phyloP scores from a whole-genome alignment of 2,888 invertebrate genomes.

The Agapostemon virescens region DNA sequence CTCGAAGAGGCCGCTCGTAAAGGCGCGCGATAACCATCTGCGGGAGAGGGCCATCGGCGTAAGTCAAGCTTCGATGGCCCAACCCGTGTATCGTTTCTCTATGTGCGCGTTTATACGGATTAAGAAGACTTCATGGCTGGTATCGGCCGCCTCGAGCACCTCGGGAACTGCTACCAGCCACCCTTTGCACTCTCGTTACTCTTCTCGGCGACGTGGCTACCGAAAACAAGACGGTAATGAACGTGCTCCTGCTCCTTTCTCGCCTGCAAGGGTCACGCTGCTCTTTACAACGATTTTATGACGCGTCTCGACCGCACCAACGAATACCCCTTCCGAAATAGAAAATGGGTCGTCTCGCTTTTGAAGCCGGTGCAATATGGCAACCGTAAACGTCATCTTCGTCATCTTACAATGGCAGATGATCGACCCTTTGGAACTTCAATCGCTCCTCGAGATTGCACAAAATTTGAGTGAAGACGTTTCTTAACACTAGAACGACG shows the following conservation, averaged over 20 bases:
- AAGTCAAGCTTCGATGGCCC: slow-evolving; percentile 59
- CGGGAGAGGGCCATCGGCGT: slow-evolving; percentile 50
- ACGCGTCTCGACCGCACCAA: neutral
- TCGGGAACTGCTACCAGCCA: neutral
- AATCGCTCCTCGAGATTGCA: too few species aligned
- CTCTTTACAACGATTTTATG: neutral
- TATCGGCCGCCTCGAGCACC: neutral
- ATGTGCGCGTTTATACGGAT: slow-evolving; percentile 54
- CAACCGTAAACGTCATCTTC: too few species aligned
- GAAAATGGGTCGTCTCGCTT: too few species aligned
- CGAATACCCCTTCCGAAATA: neutral
- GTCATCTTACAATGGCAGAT: too few species aligned
- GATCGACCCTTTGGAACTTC: too few species aligned
- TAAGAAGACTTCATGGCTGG: slow-evolving; percentile 44
- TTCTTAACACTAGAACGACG: too few species aligned
- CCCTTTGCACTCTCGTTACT: neutral
- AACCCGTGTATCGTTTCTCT: neutral
- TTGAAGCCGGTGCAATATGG: too few species aligned
- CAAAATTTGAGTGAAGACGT: too few species aligned
- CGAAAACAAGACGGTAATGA: slow-evolving; percentile 5
- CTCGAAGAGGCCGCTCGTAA: slow-evolving; percentile 54
- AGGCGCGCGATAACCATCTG: slow-evolving; percentile 58
- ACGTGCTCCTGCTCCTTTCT: neutral
- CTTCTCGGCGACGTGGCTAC: neutral
- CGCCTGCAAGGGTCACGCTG: neutral